These are phyloP conservation scores for Gambusia affinis DNA, from an alignment of 2,113 vertebrate species.

Conservation along the genomic window DNA sequence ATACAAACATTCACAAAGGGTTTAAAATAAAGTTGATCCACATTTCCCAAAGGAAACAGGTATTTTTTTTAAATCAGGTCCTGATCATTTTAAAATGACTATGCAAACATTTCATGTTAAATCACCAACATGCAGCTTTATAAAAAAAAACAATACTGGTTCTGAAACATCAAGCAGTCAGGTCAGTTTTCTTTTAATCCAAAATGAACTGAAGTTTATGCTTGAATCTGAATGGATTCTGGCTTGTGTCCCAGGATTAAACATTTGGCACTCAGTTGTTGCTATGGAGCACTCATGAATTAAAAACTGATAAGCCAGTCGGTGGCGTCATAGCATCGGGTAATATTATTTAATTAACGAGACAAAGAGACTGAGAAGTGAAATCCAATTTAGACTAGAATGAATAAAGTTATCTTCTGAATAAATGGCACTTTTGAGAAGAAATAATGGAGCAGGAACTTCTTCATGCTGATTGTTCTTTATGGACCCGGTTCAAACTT, in stretches of 20 bases:
- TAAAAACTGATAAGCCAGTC: constrained; percentile 7
- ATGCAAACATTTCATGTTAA: background rate
- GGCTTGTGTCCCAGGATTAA: constrained; percentile 12
- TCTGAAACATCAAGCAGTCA: background rate
- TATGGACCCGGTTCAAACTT: too few relatives aligned
- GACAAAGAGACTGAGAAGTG: background rate
- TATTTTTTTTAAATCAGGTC: background rate
- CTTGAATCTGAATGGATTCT: constrained; percentile 29
- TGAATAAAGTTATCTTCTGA: background rate
- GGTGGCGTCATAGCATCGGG: constrained; percentile 22
- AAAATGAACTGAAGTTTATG: constrained; percentile 6
- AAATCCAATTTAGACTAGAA: constrained; percentile 3
- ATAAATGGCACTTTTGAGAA: background rate
- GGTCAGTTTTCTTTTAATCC: background rate
- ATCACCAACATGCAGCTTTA: background rate
- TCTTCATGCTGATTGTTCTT: background rate
- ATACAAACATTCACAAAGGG: background rate
- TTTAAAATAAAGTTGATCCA: background rate
- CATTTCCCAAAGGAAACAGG: constrained; percentile 1
- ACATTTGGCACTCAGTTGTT: constrained; percentile 27
- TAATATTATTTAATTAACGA: too few relatives aligned
- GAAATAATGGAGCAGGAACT: background rate
- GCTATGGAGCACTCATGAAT: constrained; percentile 16
- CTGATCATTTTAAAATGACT: background rate
- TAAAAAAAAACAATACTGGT: background rate